Base-by-base conservation (phyloP, 2,888 invertebrate genomes). In the Nymphalis urticae region DNA sequence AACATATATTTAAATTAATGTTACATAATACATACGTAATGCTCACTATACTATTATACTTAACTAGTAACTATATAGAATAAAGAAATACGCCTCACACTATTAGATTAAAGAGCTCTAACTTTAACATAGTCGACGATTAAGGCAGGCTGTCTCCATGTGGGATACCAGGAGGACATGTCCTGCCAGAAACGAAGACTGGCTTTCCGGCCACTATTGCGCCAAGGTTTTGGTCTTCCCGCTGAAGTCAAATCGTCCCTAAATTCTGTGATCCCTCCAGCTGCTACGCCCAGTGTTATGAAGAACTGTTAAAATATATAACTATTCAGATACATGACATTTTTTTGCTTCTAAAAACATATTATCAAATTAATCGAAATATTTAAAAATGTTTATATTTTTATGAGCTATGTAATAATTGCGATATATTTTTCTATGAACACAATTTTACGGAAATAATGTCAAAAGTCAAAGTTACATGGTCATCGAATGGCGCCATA, bases 201-300 rank as follows among this genome's bases (percentile, higher is more conserved):
- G 24, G 94, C 94, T 79, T 94, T 94, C 9, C 93, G 88, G 0
- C 89, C 92, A 2, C 79, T 78, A 79, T 95, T 95, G 65, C 76
- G 88, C 96, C 96, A 96, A 7, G 96, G 96, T 80, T 96, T 96
- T 0, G 81, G 75, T 48, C 78, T 70, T 13, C 81, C 79, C 10
- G 81, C 79, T 47, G 93, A 91, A 66, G 78, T 80, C 21, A 83
- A 82, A 19, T 84, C 85, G 76, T 96, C 95, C 0, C 94, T 94
- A 82, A 96, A 96, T 81, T 95, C 94, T 0, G 93, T 92, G 36
- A 94, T 83, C 21, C 96, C 95, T n/a, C 96, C 96, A 3, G 94
- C 95, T 54, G 95, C 95, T 7, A 96, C 87, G 0, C 96, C 96
- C 60, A 96, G 76, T 10, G 94, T 93, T 64, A 96, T 80, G 80